Evolutionary conservation across 2,797 vertebrate species (phyloP).

Genomic region (Uromys caudimaculatus): DNA sequence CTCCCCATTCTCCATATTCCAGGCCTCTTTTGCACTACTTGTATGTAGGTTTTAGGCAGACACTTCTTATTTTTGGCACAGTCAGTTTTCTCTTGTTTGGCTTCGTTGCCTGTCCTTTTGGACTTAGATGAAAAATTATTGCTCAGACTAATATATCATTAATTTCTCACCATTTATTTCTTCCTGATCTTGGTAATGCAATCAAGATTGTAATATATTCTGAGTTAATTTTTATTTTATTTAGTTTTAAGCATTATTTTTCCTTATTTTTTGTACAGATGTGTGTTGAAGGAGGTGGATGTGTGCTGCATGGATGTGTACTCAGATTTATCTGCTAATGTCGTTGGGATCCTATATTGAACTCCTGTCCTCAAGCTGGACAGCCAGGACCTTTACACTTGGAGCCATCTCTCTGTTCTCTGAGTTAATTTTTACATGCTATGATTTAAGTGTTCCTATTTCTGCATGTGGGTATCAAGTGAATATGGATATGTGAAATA

Average conservation of each 20-base stretch:
- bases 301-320: not conserved
- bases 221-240: not conserved
- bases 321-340: not conserved
- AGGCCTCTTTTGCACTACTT: not conserved
- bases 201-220: not conserved
- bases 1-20: not conserved
- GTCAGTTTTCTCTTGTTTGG: not conserved
- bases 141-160: not conserved
- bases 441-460: not conserved
- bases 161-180: not conserved
- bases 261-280: not conserved
- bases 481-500: not conserved
- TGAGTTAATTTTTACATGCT: not conserved
- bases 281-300: not conserved
- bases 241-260: not conserved
- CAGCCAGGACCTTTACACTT: not conserved
- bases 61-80: not conserved
- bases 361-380: not conserved
- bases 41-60: not conserved
- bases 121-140: not conserved
- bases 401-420: not conserved
- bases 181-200: not conserved
- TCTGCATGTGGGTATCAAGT: not conserved
- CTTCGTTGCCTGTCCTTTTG: not conserved
- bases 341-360: not conserved